These are phyloP conservation scores for Papilio protenor DNA, from an alignment of 2,888 invertebrate genomes.

Conservation along the genomic window DNA sequence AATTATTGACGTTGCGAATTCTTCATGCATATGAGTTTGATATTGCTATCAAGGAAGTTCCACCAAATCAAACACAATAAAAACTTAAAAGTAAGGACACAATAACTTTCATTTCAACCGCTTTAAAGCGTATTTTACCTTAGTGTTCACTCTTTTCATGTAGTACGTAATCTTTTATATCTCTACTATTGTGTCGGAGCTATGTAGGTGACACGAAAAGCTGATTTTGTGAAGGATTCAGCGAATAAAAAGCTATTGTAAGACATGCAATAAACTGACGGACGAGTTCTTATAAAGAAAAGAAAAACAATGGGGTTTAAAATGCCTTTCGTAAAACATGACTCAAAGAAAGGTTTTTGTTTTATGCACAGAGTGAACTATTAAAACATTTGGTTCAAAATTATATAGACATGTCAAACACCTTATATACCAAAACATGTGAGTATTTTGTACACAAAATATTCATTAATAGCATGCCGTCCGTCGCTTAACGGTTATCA, in stretches of 20 bases:
- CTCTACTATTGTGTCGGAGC: conserved; percentile 14
- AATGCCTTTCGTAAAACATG: background rate
- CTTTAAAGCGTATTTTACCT: background rate
- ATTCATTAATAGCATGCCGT: conserved; percentile 37
- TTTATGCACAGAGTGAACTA: background rate
- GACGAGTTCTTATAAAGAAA: conserved; percentile 14
- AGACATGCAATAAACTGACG: conserved; percentile 12
- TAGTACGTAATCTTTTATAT: conserved; percentile 21
- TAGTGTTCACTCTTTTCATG: background rate
- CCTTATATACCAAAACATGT: background rate
- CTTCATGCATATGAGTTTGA: no score
- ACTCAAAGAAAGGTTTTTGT: background rate
- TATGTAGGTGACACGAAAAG: conserved; percentile 35
- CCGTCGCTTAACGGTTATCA: conserved; percentile 39
- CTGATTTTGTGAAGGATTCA: conserved; percentile 24
- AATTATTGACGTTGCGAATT: no score
- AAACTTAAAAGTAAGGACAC: no score
- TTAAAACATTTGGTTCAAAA: background rate
- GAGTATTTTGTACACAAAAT: conserved; percentile 19
- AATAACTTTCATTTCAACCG: no score
- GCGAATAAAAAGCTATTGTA: conserved; percentile 27
- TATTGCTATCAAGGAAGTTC: no score
- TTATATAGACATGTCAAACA: no score
- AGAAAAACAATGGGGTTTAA: background rate
- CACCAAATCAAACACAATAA: no score